phyloP scores from a whole-genome alignment of 1,140 invertebrate species.

The Stenopsyche tienmushanensis region DNA sequence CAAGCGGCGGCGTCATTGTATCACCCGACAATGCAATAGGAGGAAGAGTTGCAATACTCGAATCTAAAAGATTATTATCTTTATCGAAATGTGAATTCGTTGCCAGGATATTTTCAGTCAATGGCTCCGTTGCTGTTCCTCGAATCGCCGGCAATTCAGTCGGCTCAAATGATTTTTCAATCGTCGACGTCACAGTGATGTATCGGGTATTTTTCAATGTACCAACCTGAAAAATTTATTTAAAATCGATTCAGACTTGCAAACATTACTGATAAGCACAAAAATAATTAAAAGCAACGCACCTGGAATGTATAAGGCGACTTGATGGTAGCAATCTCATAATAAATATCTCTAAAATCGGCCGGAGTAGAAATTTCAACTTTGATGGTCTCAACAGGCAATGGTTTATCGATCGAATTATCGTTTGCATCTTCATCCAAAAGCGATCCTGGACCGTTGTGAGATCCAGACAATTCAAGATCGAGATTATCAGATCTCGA shows the following conservation, averaged over 20 bases:
- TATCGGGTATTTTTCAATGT: constrained; percentile 83
- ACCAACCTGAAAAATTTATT: constrained; percentile 65
- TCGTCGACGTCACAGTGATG: constrained; percentile 79
- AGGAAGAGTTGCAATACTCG: constrained; percentile 78
- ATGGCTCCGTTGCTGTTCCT: constrained; percentile 65
- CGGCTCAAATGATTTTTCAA: constrained; percentile 72
- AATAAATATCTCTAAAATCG: constrained; percentile 79
- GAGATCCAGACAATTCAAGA: constrained; percentile 67
- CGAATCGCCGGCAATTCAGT: constrained; percentile 59
- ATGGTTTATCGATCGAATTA: constrained; percentile 61
- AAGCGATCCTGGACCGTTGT: constrained; percentile 60
- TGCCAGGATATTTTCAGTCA: constrained; percentile 84
- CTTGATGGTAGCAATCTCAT: constrained; percentile 86
- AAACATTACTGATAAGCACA: too few species aligned
- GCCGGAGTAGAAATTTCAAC: constrained; percentile 84
- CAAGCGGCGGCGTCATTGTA: constrained; percentile 75
- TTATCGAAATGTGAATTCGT: constrained; percentile 73
- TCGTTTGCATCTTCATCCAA: constrained; percentile 62
- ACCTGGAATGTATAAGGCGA: constrained; percentile 88
- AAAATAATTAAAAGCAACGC: too few species aligned
- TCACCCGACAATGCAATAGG: constrained; percentile 72
- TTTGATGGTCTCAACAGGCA: constrained; percentile 75
- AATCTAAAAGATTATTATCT: constrained; percentile 69
- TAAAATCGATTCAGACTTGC: too few species aligned
- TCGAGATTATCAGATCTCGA: constrained; percentile 61